Evolutionary conservation across 2,888 invertebrate species (phyloP).

Genomic region (Himalopsyche japonica): DNA sequence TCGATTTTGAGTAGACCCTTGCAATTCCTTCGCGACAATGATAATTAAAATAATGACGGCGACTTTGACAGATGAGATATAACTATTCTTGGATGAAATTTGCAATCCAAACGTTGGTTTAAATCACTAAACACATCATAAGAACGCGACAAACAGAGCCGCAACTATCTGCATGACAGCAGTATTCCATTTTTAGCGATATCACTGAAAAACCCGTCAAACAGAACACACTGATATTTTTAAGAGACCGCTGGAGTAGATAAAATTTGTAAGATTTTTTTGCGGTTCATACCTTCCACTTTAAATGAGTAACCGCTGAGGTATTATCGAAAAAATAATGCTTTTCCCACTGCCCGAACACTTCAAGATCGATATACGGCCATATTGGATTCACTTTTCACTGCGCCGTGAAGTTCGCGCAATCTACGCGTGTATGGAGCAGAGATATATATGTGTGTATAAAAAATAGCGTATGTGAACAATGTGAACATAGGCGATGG

Average conservation of each 20-base stretch:
- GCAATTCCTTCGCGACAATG: slow-evolving; percentile 16
- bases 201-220: slow-evolving; percentile 19
- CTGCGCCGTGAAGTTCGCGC: slow-evolving; percentile 36
- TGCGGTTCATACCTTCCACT: slow-evolving; percentile 4
- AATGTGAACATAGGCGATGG: neutral
- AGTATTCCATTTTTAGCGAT: slow-evolving; percentile 28
- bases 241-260: slow-evolving; percentile 5
- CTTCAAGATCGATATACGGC: slow-evolving; percentile 33
- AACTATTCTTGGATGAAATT: neutral
- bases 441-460: neutral
- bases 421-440: neutral
- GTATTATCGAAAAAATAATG: slow-evolving; percentile 24
- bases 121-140: slow-evolving; percentile 17
- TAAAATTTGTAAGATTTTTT: neutral
- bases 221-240: slow-evolving; percentile 11
- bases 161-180: slow-evolving; percentile 29
- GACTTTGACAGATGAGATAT: slow-evolving; percentile 8
- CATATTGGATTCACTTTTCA: slow-evolving; percentile 33
- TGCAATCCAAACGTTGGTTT: neutral
- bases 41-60: slow-evolving; percentile 10
- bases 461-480: neutral
- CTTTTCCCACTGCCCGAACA: slow-evolving; percentile 21
- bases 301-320: slow-evolving; percentile 7
- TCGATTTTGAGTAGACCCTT: slow-evolving; percentile 54
- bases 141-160: neutral